Base-by-base conservation (phyloP, 2,888 invertebrate genomes). In the Chaitophorus viminalis region DNA sequence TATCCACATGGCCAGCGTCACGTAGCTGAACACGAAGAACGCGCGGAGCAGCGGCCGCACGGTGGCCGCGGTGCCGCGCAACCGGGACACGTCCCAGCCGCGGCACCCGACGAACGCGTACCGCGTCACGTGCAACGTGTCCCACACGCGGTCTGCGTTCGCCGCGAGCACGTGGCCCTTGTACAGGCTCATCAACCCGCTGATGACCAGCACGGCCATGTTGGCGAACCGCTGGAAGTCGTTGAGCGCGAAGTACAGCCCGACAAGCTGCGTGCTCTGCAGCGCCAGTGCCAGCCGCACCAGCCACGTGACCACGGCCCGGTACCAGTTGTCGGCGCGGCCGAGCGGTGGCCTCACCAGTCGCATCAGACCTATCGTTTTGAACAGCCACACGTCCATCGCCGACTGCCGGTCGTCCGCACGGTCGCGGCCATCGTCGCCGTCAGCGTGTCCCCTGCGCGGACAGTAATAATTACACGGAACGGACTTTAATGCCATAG, bases 191-290 rank as follows among this genome's bases (percentile, higher is more conserved):
- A 72, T 31, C 72, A 72, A 21, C 3, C 72, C 72, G 72, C 31
- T 31, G 33, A 17, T 31, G 31, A 33, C 0, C 72, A 72, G 17
- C 72, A 72, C 72, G 31, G 72, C 72, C 31, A 31, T 72, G 72
- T 72, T 31, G 31, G 72, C 21, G 72, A 72, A 72, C 72, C 72
- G 72, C 72, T 72, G 72, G 72, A 72, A 72, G 72, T 72, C 72
- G 72, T 72, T 17, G 31, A 33, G 17, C 18, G 33, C 31, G 72
- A 31, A 31, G 33, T 17, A 31, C 72, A 72, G 72, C 33, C 33
- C 72, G 72, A 18, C 68, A 11, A 29, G 3, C 68, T n/a, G 14
- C 68, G 29, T 29, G 68, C 68, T 11, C 68, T 29, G 68, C 68
- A 68, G 3, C 29, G 14, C 68, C 31, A 68, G 14, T 11, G 14